These are phyloP conservation scores for Eupithecia pulchellata DNA, from an alignment of 2,888 invertebrate genomes.

Conservation along the genomic window DNA sequence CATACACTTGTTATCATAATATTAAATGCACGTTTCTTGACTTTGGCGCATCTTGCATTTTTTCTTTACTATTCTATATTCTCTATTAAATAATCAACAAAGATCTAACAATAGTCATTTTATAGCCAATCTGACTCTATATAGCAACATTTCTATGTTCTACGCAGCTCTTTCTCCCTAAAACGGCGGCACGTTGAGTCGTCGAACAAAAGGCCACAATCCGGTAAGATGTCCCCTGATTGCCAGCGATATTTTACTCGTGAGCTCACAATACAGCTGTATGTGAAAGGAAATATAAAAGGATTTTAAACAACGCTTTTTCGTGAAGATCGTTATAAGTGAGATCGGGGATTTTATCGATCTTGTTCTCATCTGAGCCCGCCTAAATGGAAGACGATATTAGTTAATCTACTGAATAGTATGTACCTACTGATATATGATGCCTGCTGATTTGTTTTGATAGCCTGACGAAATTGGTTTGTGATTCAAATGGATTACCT, in stretches of 20 bases:
- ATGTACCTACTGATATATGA: not conserved
- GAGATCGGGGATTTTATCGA: conserved; percentile 12
- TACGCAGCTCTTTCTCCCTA: conserved; percentile 24
- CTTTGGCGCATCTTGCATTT: not conserved
- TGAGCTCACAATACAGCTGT: conserved; percentile 31
- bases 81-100: not conserved
- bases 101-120: not conserved
- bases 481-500: not conserved
- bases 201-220: conserved; percentile 40
- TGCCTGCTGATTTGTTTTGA: not conserved
- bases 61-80: not conserved
- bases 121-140: not conserved
- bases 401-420: no score
- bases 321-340: conserved; percentile 1
- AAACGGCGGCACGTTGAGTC: conserved; percentile 30
- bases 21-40: not conserved
- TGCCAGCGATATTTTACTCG: conserved; percentile 42
- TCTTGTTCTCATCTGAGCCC: conserved; percentile 2
- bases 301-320: conserved; percentile 23
- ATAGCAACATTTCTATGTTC: conserved; percentile 24
- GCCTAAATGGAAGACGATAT: conserved; percentile 8
- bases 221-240: conserved; percentile 43
- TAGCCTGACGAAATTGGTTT: not conserved
- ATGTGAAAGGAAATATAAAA: conserved; percentile 23
- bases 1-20: not conserved